These are phyloP conservation scores for Echinops telfairi DNA, from an alignment of 2,113 vertebrate species.

Conservation along the genomic window DNA sequence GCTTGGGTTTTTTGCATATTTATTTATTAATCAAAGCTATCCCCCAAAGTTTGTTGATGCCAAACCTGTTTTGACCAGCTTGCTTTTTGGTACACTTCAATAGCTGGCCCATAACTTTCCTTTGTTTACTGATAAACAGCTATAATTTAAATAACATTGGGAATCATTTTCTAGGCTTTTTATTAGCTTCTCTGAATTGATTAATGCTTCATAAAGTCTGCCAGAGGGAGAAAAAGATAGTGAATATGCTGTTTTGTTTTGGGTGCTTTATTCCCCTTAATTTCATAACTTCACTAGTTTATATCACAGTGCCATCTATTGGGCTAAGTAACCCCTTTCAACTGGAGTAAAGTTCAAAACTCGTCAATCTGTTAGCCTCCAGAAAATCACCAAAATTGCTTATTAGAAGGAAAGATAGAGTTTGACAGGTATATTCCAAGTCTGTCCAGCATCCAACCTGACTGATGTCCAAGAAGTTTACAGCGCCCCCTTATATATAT, in stretches of 20 bases:
- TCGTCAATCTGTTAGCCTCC: background rate
- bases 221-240: slow-evolving; percentile 61
- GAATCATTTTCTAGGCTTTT: slow-evolving; percentile 73
- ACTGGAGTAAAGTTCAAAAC: background rate
- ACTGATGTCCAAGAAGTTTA: no score
- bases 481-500: no score
- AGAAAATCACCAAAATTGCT: slow-evolving; percentile 8
- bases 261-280: background rate
- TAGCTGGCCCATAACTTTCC: background rate
- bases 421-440: slow-evolving; percentile 21
- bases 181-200: slow-evolving; percentile 75
- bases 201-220: slow-evolving; percentile 75
- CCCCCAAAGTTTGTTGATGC: background rate
- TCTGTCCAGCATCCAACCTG: background rate
- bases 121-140: slow-evolving; percentile 69
- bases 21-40: background rate
- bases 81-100: background rate
- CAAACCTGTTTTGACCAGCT: slow-evolving; percentile 28
- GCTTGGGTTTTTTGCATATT: background rate
- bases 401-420: slow-evolving; percentile 15
- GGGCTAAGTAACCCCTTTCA: slow-evolving; percentile 10
- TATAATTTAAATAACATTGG: slow-evolving; percentile 77
- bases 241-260: background rate
- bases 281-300: slow-evolving; percentile 56
- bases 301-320: slow-evolving; percentile 86